phyloP scores from a whole-genome alignment of 1,140 invertebrate species.

The Bradysia coprophila region DNA sequence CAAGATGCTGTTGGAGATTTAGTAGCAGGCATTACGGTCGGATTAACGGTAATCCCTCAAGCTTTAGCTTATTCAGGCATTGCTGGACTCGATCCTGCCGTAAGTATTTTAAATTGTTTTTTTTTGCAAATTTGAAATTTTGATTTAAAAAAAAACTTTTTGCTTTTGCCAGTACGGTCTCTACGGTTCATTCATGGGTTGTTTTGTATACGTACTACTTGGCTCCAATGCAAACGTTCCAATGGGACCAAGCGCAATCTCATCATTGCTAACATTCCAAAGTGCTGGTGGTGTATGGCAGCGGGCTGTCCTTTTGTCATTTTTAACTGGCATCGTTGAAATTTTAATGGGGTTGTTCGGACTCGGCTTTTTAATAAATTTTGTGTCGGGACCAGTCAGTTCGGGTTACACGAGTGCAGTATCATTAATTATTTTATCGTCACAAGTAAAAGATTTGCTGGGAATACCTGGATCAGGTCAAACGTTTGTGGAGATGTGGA shows the following conservation, averaged over 20 bases:
- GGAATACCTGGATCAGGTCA: slow-evolving; percentile 54
- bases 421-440: slow-evolving; percentile 75
- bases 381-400: slow-evolving; percentile 83
- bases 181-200: slow-evolving; percentile 81
- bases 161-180: slow-evolving; percentile 45
- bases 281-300: slow-evolving; percentile 45
- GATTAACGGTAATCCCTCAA: slow-evolving; percentile 67
- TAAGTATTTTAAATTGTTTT: slow-evolving; percentile 4
- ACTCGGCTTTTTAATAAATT: slow-evolving; percentile 80
- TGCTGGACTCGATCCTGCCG: slow-evolving; percentile 53
- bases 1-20: slow-evolving; percentile 45
- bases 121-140: background rate
- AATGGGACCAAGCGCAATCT: slow-evolving; percentile 75
- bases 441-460: slow-evolving; percentile 76
- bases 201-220: slow-evolving; percentile 77
- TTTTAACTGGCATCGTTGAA: slow-evolving; percentile 66
- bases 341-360: slow-evolving; percentile 74
- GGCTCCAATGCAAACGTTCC: slow-evolving; percentile 85
- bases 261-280: slow-evolving; percentile 66
- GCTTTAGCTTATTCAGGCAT: slow-evolving; percentile 70
- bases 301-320: slow-evolving; percentile 64
- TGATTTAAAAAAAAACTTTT: too few species aligned
- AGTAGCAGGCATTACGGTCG: slow-evolving; percentile 72
- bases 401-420: slow-evolving; percentile 88
- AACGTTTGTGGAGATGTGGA: slow-evolving; percentile 56